Percentiles rank a stretch among this genome's conserved stretches.
These are phyloP conservation scores for Ashinkailepas kermadecensis DNA, from an alignment of 2,888 invertebrate species.

Conservation along the genomic window DNA sequence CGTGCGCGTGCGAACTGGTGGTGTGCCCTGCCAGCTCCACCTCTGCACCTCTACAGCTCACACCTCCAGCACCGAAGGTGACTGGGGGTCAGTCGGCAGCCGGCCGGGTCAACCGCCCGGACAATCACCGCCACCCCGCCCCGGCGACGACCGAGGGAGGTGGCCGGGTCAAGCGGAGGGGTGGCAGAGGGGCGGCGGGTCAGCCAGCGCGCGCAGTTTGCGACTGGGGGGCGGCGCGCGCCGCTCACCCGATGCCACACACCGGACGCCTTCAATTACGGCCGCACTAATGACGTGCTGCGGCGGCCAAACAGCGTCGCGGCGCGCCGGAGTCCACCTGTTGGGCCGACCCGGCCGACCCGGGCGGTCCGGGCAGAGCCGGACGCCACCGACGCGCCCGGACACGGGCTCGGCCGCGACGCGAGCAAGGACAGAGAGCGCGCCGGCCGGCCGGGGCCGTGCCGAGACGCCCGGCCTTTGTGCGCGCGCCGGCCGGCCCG, in stretches of 20 bases:
- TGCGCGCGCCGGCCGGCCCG: not conserved
- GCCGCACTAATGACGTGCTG: not conserved
- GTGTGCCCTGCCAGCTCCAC: no score
- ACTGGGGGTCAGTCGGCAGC: not conserved
- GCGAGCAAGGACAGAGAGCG: not conserved
- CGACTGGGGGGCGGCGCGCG: not conserved
- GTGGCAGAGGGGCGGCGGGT: no score
- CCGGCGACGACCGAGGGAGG: no score
- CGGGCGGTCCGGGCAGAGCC: not conserved
- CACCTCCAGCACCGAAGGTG: no score
- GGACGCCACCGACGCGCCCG: no score
- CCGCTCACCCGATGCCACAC: not conserved
- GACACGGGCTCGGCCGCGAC: no score
- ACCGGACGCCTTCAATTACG: slow-evolving; percentile 5
- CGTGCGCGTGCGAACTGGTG: no score
- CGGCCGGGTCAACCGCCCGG: not conserved
- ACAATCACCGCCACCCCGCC: no score
- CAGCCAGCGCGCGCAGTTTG: no score
- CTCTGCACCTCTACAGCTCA: no score
- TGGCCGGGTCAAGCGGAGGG: no score
- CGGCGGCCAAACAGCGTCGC: not conserved
- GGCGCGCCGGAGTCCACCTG: not conserved
- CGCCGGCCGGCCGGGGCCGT: not conserved
- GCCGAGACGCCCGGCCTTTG: not conserved
- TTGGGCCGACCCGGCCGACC: not conserved